Evolutionary conservation across 2,888 invertebrate genomes (phyloP).

Genomic region (Pristionchus maxplancki): DNA sequence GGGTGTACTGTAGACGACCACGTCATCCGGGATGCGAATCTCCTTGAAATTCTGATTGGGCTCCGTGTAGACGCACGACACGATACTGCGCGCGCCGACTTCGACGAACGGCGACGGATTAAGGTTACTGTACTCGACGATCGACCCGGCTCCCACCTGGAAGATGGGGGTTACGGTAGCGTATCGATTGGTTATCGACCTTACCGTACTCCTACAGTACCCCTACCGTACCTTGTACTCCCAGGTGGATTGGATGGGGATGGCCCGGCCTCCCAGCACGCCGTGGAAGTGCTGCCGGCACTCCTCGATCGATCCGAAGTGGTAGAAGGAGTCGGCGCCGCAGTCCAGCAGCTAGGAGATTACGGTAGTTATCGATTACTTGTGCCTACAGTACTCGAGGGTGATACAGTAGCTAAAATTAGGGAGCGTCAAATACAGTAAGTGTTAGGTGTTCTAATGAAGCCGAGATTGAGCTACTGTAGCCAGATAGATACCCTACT

Average conservation of each 20-base stretch:
- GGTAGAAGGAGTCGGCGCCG: slow-evolving; percentile 60
- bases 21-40: not conserved
- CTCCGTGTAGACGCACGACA: not conserved
- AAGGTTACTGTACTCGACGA: slow-evolving; percentile 40
- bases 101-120: not conserved
- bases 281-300: slow-evolving; percentile 54
- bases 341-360: slow-evolving; percentile 55
- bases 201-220: not conserved
- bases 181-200: not conserved
- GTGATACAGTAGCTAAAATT: not conserved
- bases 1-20: slow-evolving; percentile 47
- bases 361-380: not conserved
- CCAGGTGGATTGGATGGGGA: slow-evolving; percentile 3
- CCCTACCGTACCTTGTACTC: slow-evolving; percentile 6
- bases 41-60: not conserved
- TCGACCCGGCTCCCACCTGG: not conserved
- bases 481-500: not conserved
- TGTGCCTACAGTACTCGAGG: not conserved
- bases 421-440: too few species aligned
- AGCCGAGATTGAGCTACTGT: too few species aligned
- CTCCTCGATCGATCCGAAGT: slow-evolving; percentile 62
- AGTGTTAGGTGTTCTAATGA: too few species aligned
- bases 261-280: not conserved
- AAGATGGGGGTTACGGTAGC: not conserved
- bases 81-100: not conserved